Base-by-base conservation (phyloP, 2,888 invertebrate species). In the Zygogramma bicolorata region DNA sequence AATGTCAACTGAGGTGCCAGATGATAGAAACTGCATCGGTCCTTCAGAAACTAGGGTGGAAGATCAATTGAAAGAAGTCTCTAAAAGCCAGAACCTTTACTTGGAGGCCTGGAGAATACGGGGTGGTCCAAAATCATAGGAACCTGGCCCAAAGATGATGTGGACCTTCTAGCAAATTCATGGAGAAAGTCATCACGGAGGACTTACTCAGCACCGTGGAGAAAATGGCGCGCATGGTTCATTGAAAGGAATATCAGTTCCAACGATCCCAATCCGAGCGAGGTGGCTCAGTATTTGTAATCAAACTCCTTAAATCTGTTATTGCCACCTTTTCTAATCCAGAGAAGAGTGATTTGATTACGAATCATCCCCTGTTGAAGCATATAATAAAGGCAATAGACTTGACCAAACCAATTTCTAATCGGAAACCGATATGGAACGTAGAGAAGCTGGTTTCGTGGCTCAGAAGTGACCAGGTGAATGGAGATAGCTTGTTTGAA, bases 91-190 rank as follows among this genome's bases (percentile, higher is more conserved):
- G 15, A 70, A 77, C 6, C 60, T 82, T 10, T 40, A 65, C 42
- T 75, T 83, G 76, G 77, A 79, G 68, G 81, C 76, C n/a, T 81
- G 81, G 81, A 76, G 73, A 68, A 76, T 81, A 76, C 77, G 65
- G 78, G 79, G 76, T 81, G 80, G 81, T 46, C 68, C 38, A 72
- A 73, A 10, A 15, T 68, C 18, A 59, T 75, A 5, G 49, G 61
- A 20, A 71, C 73, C n/a, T 80, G 81, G 82, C 49, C 73, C 20
- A 38, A 31, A 61, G 73, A 71, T 38, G 75, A 79, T 27, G 66
- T 42, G 13, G 57, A 66, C 8, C 61, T 78, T 8, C 31, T 78
- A 13, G 57, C 62, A 49, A 70, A 58, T 3, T 71, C 74, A 34
- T 76, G 75, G 77, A 57, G 70, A 58, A 49, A 25, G 10, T 78